These are phyloP conservation scores for Aphelenchoides fujianensis DNA, from an alignment of 1,140 invertebrate species.

Conservation along the genomic window DNA sequence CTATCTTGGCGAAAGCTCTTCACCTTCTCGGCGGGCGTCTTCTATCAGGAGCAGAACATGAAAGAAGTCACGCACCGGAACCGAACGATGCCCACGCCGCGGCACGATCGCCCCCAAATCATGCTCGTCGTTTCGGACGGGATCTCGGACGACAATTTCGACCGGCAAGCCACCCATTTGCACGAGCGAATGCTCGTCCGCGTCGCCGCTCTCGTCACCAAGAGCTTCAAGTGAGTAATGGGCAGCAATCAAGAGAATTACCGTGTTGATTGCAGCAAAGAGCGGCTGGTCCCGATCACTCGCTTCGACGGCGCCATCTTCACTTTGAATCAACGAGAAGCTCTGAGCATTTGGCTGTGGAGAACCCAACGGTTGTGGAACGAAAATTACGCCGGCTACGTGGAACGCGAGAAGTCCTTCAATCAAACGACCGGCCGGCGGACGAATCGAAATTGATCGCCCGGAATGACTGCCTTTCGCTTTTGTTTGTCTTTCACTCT, in stretches of 20 bases:
- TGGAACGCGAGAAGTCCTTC: constrained; percentile 46
- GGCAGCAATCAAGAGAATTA: background rate
- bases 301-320: constrained; percentile 56
- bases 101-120: constrained; percentile 53
- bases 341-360: constrained; percentile 56
- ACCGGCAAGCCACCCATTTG: constrained; percentile 51
- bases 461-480: too few species aligned
- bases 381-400: constrained; percentile 48
- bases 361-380: constrained; percentile 55
- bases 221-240: constrained; percentile 41
- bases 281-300: constrained; percentile 49
- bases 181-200: constrained; percentile 49
- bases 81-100: constrained; percentile 49
- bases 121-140: constrained; percentile 56
- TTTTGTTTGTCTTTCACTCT: background rate
- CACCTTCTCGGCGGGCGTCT: constrained; percentile 52
- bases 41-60: constrained; percentile 58
- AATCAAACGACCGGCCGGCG: constrained; percentile 2
- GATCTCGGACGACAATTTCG: constrained; percentile 53
- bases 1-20: constrained; percentile 56
- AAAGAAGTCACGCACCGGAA: constrained; percentile 44
- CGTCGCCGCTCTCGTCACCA: constrained; percentile 52
- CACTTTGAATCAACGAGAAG: constrained; percentile 47
- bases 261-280: constrained; percentile 31
- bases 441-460: background rate